Conservation (phyloP, 1,140 invertebrate species). For the Helicoverpa armigera region DNA sequence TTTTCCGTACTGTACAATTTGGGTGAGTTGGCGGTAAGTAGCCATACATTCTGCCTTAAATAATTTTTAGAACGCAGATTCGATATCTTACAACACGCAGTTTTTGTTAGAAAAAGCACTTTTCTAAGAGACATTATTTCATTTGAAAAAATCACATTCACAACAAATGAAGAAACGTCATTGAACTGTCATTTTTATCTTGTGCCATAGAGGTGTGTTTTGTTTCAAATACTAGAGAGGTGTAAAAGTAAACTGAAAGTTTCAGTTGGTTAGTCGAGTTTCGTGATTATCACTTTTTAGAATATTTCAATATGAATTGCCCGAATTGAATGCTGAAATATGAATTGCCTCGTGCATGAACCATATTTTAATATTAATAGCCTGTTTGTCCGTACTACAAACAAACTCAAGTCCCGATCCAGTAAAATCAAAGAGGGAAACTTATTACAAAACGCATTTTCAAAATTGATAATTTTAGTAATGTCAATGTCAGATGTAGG, state of each 20-base stretch:
- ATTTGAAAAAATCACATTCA: conserved; percentile 73
- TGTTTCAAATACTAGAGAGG: not conserved
- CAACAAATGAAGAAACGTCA: conserved; percentile 56
- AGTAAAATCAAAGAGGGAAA: too few species aligned
- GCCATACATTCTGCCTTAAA: conserved; percentile 70
- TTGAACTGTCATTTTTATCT: conserved; percentile 18
- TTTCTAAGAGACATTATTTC: conserved; percentile 79
- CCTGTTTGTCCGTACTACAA: too few species aligned
- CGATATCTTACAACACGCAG: conserved; percentile 65
- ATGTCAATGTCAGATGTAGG: not conserved
- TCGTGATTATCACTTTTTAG: not conserved
- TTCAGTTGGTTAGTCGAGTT: not conserved
- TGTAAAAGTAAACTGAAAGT: not conserved
- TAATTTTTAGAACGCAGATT: conserved; percentile 69
- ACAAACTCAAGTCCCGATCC: too few species aligned
- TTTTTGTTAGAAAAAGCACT: conserved; percentile 74
- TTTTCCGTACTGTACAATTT: conserved; percentile 78
- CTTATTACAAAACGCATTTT: not conserved
- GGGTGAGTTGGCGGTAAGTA: conserved; percentile 68
- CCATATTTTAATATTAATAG: too few species aligned
- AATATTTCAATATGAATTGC: too few species aligned
- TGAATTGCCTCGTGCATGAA: too few species aligned
- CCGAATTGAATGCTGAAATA: too few species aligned
- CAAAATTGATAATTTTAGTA: not conserved
- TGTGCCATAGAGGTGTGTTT: not conserved